These are phyloP conservation scores for Troglohyphantes excavatus DNA, from an alignment of 2,888 invertebrate genomes.

Conservation along the genomic window DNA sequence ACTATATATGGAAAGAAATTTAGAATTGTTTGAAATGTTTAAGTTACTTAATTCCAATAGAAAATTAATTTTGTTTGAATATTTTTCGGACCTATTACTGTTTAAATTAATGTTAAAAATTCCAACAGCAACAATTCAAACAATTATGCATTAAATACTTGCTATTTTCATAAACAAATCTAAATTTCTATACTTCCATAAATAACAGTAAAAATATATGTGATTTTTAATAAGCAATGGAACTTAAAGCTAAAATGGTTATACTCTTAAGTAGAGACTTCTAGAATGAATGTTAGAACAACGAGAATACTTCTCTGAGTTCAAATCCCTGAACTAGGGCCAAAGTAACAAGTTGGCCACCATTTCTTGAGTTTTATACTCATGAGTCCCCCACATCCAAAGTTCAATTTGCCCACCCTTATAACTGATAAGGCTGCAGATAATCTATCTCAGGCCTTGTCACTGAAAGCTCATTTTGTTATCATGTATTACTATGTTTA, in stretches of 20 bases:
- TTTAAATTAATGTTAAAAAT: no score
- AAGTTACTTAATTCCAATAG: no score
- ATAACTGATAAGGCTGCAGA: slow-evolving; percentile 53
- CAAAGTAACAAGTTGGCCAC: slow-evolving; percentile 42
- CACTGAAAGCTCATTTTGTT: background rate
- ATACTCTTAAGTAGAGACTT: background rate
- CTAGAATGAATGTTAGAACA: slow-evolving; percentile 23
- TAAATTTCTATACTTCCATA: background rate
- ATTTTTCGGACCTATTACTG: no score
- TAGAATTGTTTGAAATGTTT: no score
- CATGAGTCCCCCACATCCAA: slow-evolving; percentile 13
- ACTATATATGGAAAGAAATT: no score
- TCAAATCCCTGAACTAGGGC: slow-evolving; percentile 35
- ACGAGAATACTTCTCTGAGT: slow-evolving; percentile 66
- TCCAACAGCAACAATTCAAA: background rate
- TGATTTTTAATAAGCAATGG: background rate
- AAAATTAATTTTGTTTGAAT: no score
- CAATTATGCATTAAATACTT: background rate
- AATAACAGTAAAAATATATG: background rate
- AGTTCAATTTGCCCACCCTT: slow-evolving; percentile 35
- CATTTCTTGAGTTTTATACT: slow-evolving; percentile 43
- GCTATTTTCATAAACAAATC: background rate
- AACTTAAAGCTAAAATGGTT: background rate
- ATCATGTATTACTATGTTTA: background rate
- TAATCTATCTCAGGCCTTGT: slow-evolving; percentile 27